Conservation (phyloP, 1,140 invertebrate genomes). For the Oedothorax gibbosus region DNA sequence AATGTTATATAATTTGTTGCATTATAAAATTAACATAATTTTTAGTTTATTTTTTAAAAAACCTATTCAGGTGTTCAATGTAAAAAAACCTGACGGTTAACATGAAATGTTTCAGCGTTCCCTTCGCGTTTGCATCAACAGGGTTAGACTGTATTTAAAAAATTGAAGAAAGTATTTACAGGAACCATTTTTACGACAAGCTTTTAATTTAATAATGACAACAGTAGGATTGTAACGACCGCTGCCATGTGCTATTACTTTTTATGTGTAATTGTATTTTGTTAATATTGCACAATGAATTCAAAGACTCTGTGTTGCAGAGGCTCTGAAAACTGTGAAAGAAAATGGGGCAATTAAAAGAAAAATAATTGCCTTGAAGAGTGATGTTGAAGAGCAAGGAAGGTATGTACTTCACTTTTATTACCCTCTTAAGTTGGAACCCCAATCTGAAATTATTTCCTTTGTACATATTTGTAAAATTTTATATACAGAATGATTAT, state of each 20-base stretch:
- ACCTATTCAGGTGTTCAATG: no score
- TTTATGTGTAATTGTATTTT: background rate
- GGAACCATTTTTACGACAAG: no score
- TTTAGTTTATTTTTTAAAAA: no score
- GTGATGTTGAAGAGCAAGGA: slow-evolving; percentile 40
- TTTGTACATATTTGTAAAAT: background rate
- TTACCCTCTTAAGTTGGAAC: background rate
- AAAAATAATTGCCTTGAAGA: slow-evolving; percentile 51
- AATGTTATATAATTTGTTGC: no score
- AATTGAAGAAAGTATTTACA: no score
- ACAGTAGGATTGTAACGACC: background rate
- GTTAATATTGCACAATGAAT: background rate
- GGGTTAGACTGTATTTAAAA: no score
- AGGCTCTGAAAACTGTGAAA: slow-evolving; percentile 44
- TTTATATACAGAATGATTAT: background rate
- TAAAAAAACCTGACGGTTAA: no score
- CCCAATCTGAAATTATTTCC: background rate
- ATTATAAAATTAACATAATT: no score
- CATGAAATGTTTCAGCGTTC: no score
- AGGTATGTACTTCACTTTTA: slow-evolving; percentile 16
- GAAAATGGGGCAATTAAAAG: slow-evolving; percentile 46
- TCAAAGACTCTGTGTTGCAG: background rate
- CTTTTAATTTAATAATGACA: no score
- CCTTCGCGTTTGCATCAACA: no score
- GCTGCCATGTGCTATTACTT: background rate